phyloP scores from a whole-genome alignment of 2,113 vertebrate species.

The Miniopterus natalensis region DNA sequence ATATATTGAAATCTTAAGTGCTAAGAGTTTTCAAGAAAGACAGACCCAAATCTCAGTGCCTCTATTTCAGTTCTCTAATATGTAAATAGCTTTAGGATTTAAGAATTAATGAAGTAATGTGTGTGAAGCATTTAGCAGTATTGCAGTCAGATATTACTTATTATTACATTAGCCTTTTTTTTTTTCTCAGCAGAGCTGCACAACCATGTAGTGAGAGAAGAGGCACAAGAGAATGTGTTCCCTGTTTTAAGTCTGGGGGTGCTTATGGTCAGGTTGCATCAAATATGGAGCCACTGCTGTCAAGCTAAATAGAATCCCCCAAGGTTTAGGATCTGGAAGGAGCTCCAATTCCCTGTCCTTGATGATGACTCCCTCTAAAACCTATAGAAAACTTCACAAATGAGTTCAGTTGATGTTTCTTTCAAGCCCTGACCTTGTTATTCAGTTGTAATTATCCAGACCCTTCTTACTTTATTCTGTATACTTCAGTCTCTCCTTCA shows the following conservation, averaged over 20 bases:
- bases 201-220: background rate
- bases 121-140: background rate
- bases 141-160: constrained; percentile 12
- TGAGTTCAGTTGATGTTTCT: background rate
- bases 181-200: background rate
- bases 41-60: background rate
- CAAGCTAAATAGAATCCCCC: background rate
- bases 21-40: constrained; percentile 17
- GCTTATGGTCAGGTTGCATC: background rate
- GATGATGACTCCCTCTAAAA: background rate
- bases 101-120: background rate
- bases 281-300: background rate
- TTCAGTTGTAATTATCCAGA: background rate
- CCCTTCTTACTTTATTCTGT: background rate
- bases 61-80: constrained; percentile 27
- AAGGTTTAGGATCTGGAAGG: background rate
- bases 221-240: background rate
- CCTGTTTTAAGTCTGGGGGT: background rate
- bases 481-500: background rate
- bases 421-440: constrained; percentile 6
- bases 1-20: background rate
- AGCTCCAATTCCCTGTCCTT: background rate
- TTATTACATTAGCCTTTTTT: background rate
- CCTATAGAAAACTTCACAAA: background rate
- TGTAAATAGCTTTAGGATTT: background rate